These are phyloP conservation scores for Cyrtodaria siliqua DNA, from an alignment of 2,888 invertebrate species.

Conservation along the genomic window DNA sequence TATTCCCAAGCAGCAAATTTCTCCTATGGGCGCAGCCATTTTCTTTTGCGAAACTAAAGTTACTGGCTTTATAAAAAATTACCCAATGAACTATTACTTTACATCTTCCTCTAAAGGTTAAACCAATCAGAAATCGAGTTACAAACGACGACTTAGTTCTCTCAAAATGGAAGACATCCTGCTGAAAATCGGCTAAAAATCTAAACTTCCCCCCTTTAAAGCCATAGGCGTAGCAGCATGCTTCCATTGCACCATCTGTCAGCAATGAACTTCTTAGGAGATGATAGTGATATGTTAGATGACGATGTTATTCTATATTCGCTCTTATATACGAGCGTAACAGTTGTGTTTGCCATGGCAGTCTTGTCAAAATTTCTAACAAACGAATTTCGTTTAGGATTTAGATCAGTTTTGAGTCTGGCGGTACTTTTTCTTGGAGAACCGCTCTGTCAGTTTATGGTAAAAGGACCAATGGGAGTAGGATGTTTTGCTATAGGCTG, in stretches of 20 bases:
- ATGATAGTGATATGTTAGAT: conserved; percentile 66
- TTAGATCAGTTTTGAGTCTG: conserved; percentile 82
- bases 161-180: conserved; percentile 63
- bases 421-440: conserved; percentile 83
- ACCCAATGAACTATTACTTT: conserved; percentile 37
- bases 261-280: conserved; percentile 65
- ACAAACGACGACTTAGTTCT: conserved; percentile 16
- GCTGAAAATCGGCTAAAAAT: conserved; percentile 46
- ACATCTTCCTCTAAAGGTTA: neutral
- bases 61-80: neutral
- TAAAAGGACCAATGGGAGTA: conserved; percentile 83
- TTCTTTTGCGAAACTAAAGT: conserved; percentile 36
- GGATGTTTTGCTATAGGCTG: conserved; percentile 81
- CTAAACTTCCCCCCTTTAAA: conserved; percentile 14
- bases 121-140: conserved; percentile 52
- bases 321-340: conserved; percentile 82
- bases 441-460: conserved; percentile 83
- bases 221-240: conserved; percentile 39
- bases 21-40: conserved; percentile 74
- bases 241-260: conserved; percentile 47
- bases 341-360: conserved; percentile 84
- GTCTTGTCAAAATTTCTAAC: conserved; percentile 84
- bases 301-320: conserved; percentile 84
- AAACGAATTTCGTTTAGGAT: conserved; percentile 84
- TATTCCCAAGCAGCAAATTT: neutral